Evolutionary conservation across 2,888 invertebrate genomes (phyloP).

Genomic region (Bhutanitis thaidina): DNA sequence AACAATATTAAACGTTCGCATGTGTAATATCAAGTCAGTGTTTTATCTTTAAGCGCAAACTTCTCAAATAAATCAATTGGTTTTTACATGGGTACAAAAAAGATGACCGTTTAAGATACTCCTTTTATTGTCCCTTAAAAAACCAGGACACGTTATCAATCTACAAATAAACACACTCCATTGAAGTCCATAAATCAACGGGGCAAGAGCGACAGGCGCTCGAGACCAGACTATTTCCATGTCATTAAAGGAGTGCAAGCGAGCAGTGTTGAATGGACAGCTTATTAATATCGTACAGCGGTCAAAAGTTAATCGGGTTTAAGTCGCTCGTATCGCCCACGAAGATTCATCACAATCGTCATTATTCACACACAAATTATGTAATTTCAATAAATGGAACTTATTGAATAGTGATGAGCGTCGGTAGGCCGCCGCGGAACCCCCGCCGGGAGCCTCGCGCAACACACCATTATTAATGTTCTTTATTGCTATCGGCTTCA

Average conservation of each 20-base stretch:
- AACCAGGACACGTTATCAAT: slow-evolving; percentile 20
- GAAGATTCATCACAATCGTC: slow-evolving; percentile 79
- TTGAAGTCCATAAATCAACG: slow-evolving; percentile 26
- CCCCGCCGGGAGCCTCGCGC: slow-evolving; percentile 53
- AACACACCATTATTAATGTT: slow-evolving; percentile 32
- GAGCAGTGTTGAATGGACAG: slow-evolving; percentile 52
- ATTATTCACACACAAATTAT: slow-evolving; percentile 81
- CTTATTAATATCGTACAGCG: slow-evolving; percentile 72
- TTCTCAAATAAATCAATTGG: slow-evolving; percentile 11
- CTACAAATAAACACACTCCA: slow-evolving; percentile 20
- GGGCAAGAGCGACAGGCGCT: slow-evolving; percentile 12
- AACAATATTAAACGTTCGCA: too few relatives aligned
- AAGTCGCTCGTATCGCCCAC: slow-evolving; percentile 77
- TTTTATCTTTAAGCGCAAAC: too few relatives aligned
- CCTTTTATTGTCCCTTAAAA: slow-evolving; percentile 16
- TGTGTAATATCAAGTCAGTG: too few relatives aligned
- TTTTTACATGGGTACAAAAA: neutral
- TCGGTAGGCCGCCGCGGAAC: slow-evolving; percentile 66
- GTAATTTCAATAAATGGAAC: slow-evolving; percentile 79
- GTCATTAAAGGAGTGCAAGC: slow-evolving; percentile 52
- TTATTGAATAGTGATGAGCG: slow-evolving; percentile 80
- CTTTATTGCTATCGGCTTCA: slow-evolving; percentile 23
- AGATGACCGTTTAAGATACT: slow-evolving; percentile 7
- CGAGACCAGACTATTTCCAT: slow-evolving; percentile 54
- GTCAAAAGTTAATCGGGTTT: slow-evolving; percentile 79